phyloP scores from a whole-genome alignment of 2,797 vertebrate species.

The Orestias chungarensis region DNA sequence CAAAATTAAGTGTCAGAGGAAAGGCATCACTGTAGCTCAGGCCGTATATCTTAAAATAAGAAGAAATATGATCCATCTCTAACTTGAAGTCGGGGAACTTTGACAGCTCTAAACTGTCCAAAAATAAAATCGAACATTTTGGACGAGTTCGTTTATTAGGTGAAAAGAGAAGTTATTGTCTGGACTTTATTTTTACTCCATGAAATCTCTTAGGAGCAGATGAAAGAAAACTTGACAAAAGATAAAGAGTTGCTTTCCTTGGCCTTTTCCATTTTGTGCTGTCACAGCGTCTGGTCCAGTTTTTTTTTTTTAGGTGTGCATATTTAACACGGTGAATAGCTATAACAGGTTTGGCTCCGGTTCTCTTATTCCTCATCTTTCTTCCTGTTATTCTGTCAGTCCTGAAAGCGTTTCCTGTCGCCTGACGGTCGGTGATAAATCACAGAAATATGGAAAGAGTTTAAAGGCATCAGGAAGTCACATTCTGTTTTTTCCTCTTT shows the following conservation, averaged over 20 bases:
- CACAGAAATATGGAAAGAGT: constrained; percentile 39
- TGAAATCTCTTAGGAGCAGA: not conserved
- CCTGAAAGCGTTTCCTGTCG: constrained; percentile 66
- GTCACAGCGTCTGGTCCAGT: constrained; percentile 20
- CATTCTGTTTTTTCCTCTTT: constrained; percentile 7
- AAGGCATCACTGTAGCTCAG: constrained; percentile 25
- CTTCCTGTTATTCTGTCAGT: constrained; percentile 78
- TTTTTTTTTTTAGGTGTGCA: constrained; percentile 24
- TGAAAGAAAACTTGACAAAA: constrained; percentile 13
- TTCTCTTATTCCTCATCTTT: constrained; percentile 53
- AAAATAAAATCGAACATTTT: constrained; percentile 11
- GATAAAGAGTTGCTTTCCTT: constrained; percentile 10
- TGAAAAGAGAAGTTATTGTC: not conserved
- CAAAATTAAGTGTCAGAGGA: constrained; percentile 52
- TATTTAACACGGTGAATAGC: constrained; percentile 29
- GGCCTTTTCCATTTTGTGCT: constrained; percentile 14
- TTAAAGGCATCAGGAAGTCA: constrained; percentile 34
- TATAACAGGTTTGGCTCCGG: constrained; percentile 22
- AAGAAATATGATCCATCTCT: not conserved
- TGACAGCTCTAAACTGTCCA: constrained; percentile 12
- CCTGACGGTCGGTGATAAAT: constrained; percentile 63
- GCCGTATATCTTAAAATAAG: constrained; percentile 15
- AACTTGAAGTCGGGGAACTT: constrained; percentile 1
- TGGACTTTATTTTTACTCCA: constrained; percentile 4
- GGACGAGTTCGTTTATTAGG: constrained; percentile 29